These are phyloP conservation scores for Plagodis dolabraria DNA, from an alignment of 2,888 invertebrate genomes.

Conservation along the genomic window DNA sequence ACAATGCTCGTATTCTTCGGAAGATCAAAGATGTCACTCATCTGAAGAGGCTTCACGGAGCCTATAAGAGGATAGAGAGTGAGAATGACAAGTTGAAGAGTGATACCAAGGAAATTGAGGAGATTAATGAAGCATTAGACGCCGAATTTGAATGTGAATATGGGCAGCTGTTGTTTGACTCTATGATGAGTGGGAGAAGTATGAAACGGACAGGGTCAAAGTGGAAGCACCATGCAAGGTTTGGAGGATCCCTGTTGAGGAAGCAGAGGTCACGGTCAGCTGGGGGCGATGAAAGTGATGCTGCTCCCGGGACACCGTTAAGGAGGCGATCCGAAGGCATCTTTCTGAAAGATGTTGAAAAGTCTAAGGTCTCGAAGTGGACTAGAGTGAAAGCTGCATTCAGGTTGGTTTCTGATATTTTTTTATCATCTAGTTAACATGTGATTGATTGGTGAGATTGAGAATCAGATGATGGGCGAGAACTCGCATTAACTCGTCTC, in stretches of 20 bases:
- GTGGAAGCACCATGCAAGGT: slow-evolving; percentile 74
- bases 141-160: slow-evolving; percentile 86
- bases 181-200: slow-evolving; percentile 84
- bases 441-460: too few relatives aligned
- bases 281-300: slow-evolving; percentile 86
- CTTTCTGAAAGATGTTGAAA: slow-evolving; percentile 74
- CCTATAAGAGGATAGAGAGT: slow-evolving; percentile 79
- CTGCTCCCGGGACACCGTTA: slow-evolving; percentile 64
- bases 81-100: slow-evolving; percentile 70
- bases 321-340: slow-evolving; percentile 73
- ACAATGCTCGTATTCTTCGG: slow-evolving; percentile 88
- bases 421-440: not conserved
- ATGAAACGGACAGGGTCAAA: slow-evolving; percentile 81
- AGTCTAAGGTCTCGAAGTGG: slow-evolving; percentile 92
- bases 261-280: slow-evolving; percentile 88
- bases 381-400: slow-evolving; percentile 95
- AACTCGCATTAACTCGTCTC: too few relatives aligned
- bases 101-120: slow-evolving; percentile 67
- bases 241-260: slow-evolving; percentile 80
- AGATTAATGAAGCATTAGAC: slow-evolving; percentile 78
- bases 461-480: too few relatives aligned
- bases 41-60: slow-evolving; percentile 86
- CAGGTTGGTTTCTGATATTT: slow-evolving; percentile 83
- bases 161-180: slow-evolving; percentile 86
- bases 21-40: slow-evolving; percentile 90